phyloP scores from a whole-genome alignment of 2,797 vertebrate genomes.

The Adrianichthys oophorus region DNA sequence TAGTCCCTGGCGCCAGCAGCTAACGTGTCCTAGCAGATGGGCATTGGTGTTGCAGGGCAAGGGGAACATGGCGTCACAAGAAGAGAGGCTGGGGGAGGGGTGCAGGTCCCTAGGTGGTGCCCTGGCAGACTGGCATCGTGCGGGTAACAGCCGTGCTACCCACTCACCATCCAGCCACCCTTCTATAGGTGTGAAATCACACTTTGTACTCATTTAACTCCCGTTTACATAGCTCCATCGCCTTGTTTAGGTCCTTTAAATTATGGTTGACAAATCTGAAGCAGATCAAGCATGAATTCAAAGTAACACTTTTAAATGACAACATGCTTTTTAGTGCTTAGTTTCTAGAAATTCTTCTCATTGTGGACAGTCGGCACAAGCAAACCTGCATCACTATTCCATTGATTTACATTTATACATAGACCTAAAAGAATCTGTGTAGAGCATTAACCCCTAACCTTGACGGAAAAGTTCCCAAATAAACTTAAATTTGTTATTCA shows the following conservation, averaged over 20 bases:
- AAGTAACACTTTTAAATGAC: conserved; percentile 6
- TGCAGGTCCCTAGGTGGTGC: conserved; percentile 66
- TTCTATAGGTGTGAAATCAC: conserved; percentile 75
- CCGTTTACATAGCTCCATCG: conserved; percentile 21
- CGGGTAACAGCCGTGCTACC: conserved; percentile 74
- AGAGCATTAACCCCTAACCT: too few relatives aligned
- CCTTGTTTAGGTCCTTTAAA: conserved; percentile 44
- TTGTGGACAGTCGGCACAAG: conserved; percentile 4
- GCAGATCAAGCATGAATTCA: conserved; percentile 3
- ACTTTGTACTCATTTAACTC: conserved; percentile 65
- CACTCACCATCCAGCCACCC: conserved; percentile 70
- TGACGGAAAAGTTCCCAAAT: too few relatives aligned
- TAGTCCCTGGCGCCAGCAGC: conserved; percentile 75
- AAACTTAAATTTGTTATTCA: too few relatives aligned
- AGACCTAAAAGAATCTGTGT: neutral
- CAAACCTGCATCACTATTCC: neutral
- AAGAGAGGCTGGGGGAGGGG: conserved; percentile 32
- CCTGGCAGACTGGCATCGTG: conserved; percentile 73
- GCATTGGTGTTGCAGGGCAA: conserved; percentile 72
- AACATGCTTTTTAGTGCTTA: conserved; percentile 1
- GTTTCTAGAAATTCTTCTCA: conserved; percentile 6
- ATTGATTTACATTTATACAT: neutral
- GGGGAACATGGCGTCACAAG: conserved; percentile 66
- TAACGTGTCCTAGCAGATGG: conserved; percentile 80
- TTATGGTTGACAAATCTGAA: conserved; percentile 26